phyloP scores from a whole-genome alignment of 2,113 vertebrate species.

The Cavia aperea region DNA sequence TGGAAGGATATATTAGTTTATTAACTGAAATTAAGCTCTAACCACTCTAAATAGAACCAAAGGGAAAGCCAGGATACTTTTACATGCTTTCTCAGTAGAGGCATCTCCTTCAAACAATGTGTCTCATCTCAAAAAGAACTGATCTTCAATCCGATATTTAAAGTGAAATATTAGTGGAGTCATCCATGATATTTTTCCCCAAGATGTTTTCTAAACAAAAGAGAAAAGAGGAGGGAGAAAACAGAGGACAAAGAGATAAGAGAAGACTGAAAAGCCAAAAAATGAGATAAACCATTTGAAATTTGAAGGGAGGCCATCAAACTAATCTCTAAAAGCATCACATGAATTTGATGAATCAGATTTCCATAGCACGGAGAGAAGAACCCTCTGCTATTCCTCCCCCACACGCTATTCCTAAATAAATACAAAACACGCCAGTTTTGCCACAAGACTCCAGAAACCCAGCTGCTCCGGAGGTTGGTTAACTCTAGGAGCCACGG shows the following conservation, averaged over 20 bases:
- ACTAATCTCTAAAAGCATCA: not conserved
- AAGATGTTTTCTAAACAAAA: not conserved
- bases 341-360: not conserved
- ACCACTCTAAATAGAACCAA: not conserved
- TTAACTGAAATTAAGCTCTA: slow-evolving; percentile 28
- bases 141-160: not conserved
- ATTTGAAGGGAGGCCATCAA: not conserved
- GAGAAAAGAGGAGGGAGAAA: not conserved
- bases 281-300: not conserved
- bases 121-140: slow-evolving; percentile 18
- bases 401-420: not conserved
- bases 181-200: not conserved
- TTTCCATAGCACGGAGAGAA: not conserved
- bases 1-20: not conserved
- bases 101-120: not conserved
- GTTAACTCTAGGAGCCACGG: not conserved
- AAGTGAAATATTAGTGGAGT: not conserved
- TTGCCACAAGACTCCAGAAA: not conserved
- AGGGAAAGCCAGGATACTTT: not conserved
- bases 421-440: not conserved
- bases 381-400: not conserved
- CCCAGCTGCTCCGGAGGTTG: not conserved
- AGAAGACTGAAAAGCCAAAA: not conserved
- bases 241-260: not conserved
- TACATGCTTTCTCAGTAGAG: not conserved